Percentiles rank a stretch among this genome's conserved stretches.
Evolutionary conservation across 2,888 invertebrate genomes (phyloP).

Genomic region (Ornithoptera priamus): DNA sequence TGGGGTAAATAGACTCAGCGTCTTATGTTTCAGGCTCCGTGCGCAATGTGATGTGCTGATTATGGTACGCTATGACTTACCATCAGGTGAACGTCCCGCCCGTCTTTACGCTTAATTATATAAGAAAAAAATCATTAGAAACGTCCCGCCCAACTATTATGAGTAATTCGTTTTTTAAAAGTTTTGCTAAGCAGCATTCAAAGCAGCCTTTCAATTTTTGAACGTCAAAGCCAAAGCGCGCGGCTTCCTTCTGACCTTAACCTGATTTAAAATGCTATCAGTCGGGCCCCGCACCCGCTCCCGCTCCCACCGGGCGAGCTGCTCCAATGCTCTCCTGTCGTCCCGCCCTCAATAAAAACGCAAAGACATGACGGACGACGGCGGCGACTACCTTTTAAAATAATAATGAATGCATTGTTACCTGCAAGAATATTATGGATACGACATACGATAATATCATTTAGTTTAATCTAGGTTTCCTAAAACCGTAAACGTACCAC

Average conservation of each 20-base stretch:
- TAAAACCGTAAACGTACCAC: no score
- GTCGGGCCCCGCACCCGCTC: conserved; percentile 35
- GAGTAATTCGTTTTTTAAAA: neutral
- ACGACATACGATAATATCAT: conserved; percentile 25
- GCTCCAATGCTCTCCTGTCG: conserved; percentile 30
- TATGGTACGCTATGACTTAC: no score
- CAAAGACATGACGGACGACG: conserved; percentile 66
- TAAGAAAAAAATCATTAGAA: neutral
- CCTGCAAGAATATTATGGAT: conserved; percentile 49
- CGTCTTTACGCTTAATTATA: no score
- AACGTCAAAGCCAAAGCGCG: conserved; percentile 33
- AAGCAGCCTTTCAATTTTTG: conserved; percentile 23
- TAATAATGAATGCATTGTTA: conserved; percentile 76
- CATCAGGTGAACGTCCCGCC: no score
- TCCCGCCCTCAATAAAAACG: conserved; percentile 57
- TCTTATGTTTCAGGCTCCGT: no score
- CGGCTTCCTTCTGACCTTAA: conserved; percentile 64
- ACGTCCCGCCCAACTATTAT: neutral
- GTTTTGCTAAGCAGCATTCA: conserved; percentile 9
- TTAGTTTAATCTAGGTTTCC: no score
- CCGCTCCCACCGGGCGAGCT: conserved; percentile 28
- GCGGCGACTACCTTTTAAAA: conserved; percentile 63
- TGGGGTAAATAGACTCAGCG: no score
- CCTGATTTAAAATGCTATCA: conserved; percentile 78
- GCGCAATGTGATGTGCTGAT: no score